Base-by-base conservation (phyloP, 2,113 vertebrate genomes). In the Castor canadensis region DNA sequence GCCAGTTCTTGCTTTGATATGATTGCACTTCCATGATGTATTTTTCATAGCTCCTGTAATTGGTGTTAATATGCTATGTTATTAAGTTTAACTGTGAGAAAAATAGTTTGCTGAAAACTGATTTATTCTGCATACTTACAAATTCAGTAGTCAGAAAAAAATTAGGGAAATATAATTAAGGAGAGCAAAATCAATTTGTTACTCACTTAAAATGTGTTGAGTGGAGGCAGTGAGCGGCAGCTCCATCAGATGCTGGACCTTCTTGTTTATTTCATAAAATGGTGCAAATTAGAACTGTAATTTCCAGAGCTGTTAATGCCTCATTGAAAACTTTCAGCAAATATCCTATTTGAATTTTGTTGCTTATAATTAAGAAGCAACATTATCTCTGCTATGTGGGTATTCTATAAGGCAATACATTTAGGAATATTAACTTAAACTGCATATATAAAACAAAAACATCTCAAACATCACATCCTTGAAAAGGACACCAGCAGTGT, bases 131-230 rank as follows among this genome's bases (percentile, higher is more conserved):
- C 47, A 66, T 83, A 79, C 62, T 96, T 95, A 79, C 75, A 96
- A 88, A 89, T 93, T 95, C 91, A 91, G 82, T 67, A 86, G 56
- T 95, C 72, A 93, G 93, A 76, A 96, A 95, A 92, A 94, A 90
- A 86, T 60, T 75, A 91, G 64, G 93, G 92, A 94, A 94, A 84
- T 91, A 89, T 95, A 97, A 98, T 97, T 91, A 97, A 97, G 82
- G 93, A 88, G 96, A 87, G 92, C 79, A 64, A 96, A 96, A 97
- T 96, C 93, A 96, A 96, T 96, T 94, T 96, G 96, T 93, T 88
- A 87, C 88, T 94, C 71, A 64, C 84, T 92, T 87, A 93, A 83
- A 91, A 95, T 13, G 67, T 95, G 86, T 92, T 77, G 93, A 80
- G 69, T 28, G 79, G 81, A 83, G 58, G 64, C 47, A 77, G 79